phyloP scores from a whole-genome alignment of 1,140 invertebrate genomes.

The Lepidurus packardi region DNA sequence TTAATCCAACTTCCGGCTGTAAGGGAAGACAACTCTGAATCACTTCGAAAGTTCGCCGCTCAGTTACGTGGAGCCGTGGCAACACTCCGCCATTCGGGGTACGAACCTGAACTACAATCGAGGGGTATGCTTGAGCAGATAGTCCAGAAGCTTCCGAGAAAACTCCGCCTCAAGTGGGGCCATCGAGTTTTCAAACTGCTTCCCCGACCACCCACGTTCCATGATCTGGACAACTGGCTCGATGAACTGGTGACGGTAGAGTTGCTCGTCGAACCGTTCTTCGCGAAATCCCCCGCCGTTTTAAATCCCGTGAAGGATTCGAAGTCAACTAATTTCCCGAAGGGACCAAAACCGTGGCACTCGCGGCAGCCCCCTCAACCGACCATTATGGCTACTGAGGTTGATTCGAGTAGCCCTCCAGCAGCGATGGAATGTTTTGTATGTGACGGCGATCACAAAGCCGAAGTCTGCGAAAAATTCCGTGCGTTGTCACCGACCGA shows the following conservation, averaged over 20 bases:
- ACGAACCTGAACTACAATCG: not conserved
- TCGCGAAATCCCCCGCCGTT: too few species aligned
- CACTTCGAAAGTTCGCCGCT: not conserved
- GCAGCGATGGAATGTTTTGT: not conserved
- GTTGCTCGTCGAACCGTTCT: not conserved
- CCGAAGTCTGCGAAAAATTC: constrained; percentile 25
- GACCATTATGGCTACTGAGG: not conserved
- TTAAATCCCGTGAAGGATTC: not conserved
- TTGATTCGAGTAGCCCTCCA: too few species aligned
- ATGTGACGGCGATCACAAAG: not conserved
- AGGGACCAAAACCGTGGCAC: not conserved
- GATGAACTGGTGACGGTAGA: not conserved
- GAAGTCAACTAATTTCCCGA: not conserved
- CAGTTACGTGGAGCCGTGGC: not conserved
- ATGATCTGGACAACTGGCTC: constrained; percentile 13
- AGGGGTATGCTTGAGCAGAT: not conserved
- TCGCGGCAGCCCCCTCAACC: not conserved
- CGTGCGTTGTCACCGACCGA: not conserved
- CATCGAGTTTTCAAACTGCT: not conserved
- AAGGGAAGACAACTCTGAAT: not conserved
- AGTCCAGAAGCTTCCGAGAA: not conserved
- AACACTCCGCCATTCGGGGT: not conserved
- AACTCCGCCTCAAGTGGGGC: not conserved
- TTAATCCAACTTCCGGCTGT: not conserved
- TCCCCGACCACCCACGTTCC: not conserved